Evolutionary conservation across 2,797 vertebrate genomes (phyloP).

Genomic region (Tauraco hartlaubi): DNA sequence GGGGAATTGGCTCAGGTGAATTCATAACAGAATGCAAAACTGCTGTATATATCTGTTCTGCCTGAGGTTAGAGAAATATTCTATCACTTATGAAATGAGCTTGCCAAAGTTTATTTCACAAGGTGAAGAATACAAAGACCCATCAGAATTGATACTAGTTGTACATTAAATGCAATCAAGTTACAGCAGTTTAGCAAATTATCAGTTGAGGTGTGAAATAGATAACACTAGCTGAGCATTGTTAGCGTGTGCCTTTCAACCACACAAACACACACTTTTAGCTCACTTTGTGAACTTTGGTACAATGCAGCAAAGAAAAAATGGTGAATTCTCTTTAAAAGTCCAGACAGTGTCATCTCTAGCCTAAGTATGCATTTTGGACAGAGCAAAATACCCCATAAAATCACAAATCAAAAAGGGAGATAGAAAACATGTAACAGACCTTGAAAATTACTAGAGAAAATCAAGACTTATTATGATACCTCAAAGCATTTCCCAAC

Average conservation of each 20-base stretch:
- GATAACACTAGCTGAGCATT: neutral
- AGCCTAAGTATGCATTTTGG: neutral
- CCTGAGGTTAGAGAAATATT: neutral
- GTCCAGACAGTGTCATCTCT: neutral
- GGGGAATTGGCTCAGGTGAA: neutral
- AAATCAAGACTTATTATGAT: neutral
- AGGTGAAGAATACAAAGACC: neutral
- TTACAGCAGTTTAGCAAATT: neutral
- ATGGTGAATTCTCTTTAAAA: neutral
- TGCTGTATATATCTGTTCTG: neutral
- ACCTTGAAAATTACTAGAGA: neutral
- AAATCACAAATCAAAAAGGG: neutral
- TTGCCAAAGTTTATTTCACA: neutral
- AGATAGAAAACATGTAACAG: neutral
- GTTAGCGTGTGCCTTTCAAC: neutral
- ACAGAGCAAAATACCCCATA: neutral
- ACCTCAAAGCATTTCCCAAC: neutral
- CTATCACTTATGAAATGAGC: neutral
- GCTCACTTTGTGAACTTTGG: neutral
- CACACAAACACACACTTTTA: neutral
- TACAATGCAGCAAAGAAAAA: neutral
- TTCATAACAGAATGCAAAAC: neutral
- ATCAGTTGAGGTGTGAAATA: neutral
- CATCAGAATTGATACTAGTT: neutral
- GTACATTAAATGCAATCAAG: neutral